Evolutionary conservation across 2,797 vertebrate genomes (phyloP), one percentile per base, ranked within the genome.

Genomic region (Cyclura pinguis): DNA sequence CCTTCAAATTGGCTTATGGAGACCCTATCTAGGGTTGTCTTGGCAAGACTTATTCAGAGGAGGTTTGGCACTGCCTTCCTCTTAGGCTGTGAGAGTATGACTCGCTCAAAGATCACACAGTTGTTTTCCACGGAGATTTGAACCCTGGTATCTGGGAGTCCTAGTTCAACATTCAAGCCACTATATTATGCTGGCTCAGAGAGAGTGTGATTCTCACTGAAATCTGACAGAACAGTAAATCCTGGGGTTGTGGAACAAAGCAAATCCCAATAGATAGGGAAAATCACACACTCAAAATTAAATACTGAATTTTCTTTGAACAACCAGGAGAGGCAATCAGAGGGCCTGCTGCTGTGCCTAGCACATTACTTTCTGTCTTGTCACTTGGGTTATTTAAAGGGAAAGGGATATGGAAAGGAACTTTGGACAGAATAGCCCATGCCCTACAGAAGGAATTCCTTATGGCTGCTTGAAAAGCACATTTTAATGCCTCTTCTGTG

Each of bases 401-500:
- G 92, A 88, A 84, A 94, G 80, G 86, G 91, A 89, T 52, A 80
- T n/a, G 92, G 81, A 35, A 85, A 52, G 77, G 81, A 94, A 92
- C 93, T 92, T 95, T 90, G 86, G 96, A 94, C 90, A 94, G 94
- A 96, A 91, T 92, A 94, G 91, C 85, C 93, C 91, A 78, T 92
- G 95, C 92, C 90, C 94, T 92, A 94, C 93, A 93, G 94, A 81
- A 92, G 6, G 0, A 91, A 59, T 24, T 90, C 83, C 47, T 38
- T 78, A 80, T 74, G 78, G 80, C 95, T 94, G 91, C 92, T 93
- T 94, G 94, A 96, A 96, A 96, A 87, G 86, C 93, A 95, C 90
- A 62, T 94, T 96, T 96, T 95, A 95, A 97, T 95, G 92, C 94
- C 96, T 95, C 95, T 95, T 95, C 95, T 95, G 93, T 91, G 92